Conservation (phyloP, 1,140 invertebrate genomes). For the Yoshiicerus persimilis region DNA sequence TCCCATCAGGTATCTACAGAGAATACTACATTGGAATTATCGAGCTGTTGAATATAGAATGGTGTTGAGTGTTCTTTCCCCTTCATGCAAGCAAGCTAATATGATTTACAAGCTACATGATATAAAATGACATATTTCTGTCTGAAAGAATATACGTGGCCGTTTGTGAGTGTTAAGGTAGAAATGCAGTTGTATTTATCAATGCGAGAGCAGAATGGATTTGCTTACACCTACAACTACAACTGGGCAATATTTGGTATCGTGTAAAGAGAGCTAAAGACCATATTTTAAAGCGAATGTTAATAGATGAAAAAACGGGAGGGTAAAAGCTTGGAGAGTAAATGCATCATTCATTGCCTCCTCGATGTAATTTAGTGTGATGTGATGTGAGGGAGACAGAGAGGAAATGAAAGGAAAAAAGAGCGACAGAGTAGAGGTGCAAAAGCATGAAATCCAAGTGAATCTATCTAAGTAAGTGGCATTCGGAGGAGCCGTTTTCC, state of each 20-base stretch:
- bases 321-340: not conserved
- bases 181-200: not conserved
- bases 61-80: conserved; percentile 7
- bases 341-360: not conserved
- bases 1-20: not conserved
- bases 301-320: not conserved
- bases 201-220: not conserved
- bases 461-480: conserved; percentile 36
- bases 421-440: conserved; percentile 34
- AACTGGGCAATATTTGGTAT: not conserved
- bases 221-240: no score
- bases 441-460: conserved; percentile 46
- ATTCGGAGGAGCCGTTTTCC: conserved; percentile 30
- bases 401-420: conserved; percentile 22
- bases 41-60: not conserved
- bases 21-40: not conserved
- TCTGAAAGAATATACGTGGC: not conserved
- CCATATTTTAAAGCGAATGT: not conserved
- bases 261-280: not conserved
- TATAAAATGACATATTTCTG: not conserved
- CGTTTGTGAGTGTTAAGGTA: not conserved
- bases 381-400: conserved; percentile 1
- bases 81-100: conserved; percentile 1
- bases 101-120: conserved; percentile 20
- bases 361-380: not conserved